Evolutionary conservation across 64 coral and sea anemone genomes (phyloP).

Genomic region (Cladopsammia gracilis): DNA sequence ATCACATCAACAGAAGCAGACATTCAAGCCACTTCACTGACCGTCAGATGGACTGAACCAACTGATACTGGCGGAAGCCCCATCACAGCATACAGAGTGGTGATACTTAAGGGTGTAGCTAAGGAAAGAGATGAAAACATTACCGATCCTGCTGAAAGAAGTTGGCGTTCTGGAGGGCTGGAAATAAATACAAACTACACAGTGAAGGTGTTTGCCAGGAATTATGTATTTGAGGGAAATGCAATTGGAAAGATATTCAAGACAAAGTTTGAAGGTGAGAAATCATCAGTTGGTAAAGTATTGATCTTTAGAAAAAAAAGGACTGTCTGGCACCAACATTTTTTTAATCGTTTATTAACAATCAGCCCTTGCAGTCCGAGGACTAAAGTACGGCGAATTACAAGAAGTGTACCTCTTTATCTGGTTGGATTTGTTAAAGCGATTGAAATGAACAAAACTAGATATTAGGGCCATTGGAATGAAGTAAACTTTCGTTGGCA

Average conservation of each 20-base stretch:
- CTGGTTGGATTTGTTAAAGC: too few relatives aligned
- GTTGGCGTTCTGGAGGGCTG: neutral
- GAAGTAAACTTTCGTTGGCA: too few relatives aligned
- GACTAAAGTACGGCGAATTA: too few relatives aligned
- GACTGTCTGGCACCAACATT: too few relatives aligned
- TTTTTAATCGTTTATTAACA: too few relatives aligned
- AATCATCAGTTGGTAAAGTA: too few relatives aligned
- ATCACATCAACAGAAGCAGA: neutral
- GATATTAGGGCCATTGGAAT: too few relatives aligned
- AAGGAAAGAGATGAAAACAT: neutral
- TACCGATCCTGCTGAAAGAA: neutral
- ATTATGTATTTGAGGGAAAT: neutral
- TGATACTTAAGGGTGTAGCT: neutral
- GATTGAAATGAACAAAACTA: too few relatives aligned
- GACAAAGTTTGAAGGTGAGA: neutral
- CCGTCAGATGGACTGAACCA: neutral
- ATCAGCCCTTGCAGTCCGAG: too few relatives aligned
- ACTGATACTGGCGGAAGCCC: neutral
- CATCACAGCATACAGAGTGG: conserved; percentile 3
- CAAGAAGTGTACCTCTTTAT: too few relatives aligned
- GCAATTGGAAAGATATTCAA: neutral
- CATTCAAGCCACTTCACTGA: conserved; percentile 12
- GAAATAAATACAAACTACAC: neutral
- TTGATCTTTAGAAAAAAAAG: too few relatives aligned
- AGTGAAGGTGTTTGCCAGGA: neutral